phyloP scores from a whole-genome alignment of 2,113 vertebrate species.

The Otocyon megalotis region DNA sequence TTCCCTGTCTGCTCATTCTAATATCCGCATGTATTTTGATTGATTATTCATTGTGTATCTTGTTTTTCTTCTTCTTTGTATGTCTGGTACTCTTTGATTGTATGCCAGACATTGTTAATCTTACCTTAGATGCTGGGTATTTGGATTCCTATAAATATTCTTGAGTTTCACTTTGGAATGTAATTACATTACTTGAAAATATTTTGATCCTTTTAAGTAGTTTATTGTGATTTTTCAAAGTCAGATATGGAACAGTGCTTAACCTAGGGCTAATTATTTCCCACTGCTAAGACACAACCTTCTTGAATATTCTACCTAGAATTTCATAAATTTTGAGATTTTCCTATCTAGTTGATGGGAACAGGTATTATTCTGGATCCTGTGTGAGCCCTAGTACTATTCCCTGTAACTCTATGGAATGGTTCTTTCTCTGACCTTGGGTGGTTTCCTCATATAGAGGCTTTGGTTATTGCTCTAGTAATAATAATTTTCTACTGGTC shows the following conservation, averaged over 20 bases:
- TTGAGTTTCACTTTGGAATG: neutral
- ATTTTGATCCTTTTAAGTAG: neutral
- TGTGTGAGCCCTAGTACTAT: neutral
- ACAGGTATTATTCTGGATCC: neutral
- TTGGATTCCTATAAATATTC: neutral
- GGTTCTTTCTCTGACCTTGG: neutral
- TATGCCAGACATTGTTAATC: neutral
- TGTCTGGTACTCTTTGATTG: neutral
- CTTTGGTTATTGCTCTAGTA: neutral
- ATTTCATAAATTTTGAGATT: neutral
- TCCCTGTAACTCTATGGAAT: neutral
- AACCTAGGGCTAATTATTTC: neutral
- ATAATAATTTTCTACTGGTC: neutral
- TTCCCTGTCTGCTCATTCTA: neutral
- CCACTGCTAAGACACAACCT: neutral
- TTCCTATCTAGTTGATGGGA: neutral
- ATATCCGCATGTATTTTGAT: neutral
- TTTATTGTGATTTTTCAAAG: neutral
- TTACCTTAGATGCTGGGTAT: neutral
- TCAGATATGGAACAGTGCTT: neutral
- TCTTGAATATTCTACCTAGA: neutral
- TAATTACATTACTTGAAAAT: neutral
- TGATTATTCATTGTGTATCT: neutral
- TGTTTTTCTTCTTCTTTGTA: neutral
- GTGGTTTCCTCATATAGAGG: neutral